A percentile compares a stretch with the other conserved stretches of the same genome.
Conservation (phyloP, 2,888 invertebrate genomes). For the Taenaris catops region DNA sequence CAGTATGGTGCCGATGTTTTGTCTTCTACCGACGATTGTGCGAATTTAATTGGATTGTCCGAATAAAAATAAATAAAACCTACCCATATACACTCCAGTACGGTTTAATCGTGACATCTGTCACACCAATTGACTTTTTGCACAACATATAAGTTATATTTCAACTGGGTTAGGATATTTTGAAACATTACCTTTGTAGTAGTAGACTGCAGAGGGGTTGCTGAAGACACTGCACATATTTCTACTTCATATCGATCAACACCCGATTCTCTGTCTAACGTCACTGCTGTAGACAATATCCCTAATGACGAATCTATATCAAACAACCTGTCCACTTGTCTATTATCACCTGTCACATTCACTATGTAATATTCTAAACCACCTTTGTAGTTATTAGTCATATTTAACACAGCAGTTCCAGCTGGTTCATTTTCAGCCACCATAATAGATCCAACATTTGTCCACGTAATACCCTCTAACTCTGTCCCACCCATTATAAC, state of each 20-base stretch:
- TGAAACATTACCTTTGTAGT: slow-evolving; percentile 88
- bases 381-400: slow-evolving; percentile 84
- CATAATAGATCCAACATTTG: slow-evolving; percentile 85
- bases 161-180: no score
- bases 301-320: slow-evolving; percentile 94
- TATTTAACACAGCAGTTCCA: slow-evolving; percentile 91
- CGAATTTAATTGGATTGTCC: slow-evolving; percentile 62
- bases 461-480: slow-evolving; percentile 79
- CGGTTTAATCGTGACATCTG: slow-evolving; percentile 17
- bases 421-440: slow-evolving; percentile 94
- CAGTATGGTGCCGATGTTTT: slow-evolving; percentile 66
- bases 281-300: slow-evolving; percentile 90
- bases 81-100: slow-evolving; percentile 21
- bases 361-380: slow-evolving; percentile 95
- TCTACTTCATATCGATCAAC: slow-evolving; percentile 91
- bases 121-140: slow-evolving; percentile 1
- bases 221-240: slow-evolving; percentile 90
- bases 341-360: slow-evolving; percentile 87
- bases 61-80: slow-evolving; percentile 20
- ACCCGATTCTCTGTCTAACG: slow-evolving; percentile 91
- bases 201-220: slow-evolving; percentile 85
- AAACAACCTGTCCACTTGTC: slow-evolving; percentile 92
- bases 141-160: no score
- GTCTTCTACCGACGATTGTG: slow-evolving; percentile 62
- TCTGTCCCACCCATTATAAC: slow-evolving; percentile 85